phyloP scores from a whole-genome alignment of 2,888 invertebrate genomes.

The Pristionchus exspectatus region DNA sequence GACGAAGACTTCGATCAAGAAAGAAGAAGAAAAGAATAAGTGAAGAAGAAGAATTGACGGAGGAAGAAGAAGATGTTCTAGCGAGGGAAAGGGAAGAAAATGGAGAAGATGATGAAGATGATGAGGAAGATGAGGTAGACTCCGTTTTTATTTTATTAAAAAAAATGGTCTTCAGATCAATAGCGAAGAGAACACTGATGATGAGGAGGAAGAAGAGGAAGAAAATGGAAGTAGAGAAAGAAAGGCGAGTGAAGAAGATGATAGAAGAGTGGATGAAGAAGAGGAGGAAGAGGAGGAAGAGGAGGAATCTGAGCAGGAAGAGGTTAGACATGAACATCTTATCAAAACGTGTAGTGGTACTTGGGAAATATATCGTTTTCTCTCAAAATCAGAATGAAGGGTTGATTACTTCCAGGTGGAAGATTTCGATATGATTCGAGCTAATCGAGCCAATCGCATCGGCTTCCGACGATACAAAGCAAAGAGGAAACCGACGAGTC shows the following conservation, averaged over 20 bases:
- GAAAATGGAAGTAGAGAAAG: not conserved
- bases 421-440: constrained; percentile 21
- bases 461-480: constrained; percentile 18
- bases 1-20: not conserved
- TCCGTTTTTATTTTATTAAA: too few species aligned
- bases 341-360: too few species aligned
- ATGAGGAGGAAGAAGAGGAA: constrained; percentile 7
- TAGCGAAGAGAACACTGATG: not conserved
- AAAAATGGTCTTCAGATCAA: not conserved
- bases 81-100: not conserved
- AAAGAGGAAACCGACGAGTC: not conserved
- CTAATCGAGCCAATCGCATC: not conserved
- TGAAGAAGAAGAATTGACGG: constrained; percentile 26
- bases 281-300: constrained; percentile 15
- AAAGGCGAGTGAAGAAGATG: not conserved
- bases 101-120: constrained; percentile 23
- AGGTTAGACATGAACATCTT: too few species aligned
- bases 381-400: not conserved
- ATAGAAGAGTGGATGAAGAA: constrained; percentile 17
- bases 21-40: constrained; percentile 15
- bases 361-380: too few species aligned
- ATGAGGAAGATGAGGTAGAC: not conserved
- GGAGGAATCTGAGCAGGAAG: not conserved
- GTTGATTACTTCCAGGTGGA: not conserved
- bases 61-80: constrained; percentile 31